phyloP scores from a whole-genome alignment of 2,113 vertebrate genomes.

The Irena cyanogastra region DNA sequence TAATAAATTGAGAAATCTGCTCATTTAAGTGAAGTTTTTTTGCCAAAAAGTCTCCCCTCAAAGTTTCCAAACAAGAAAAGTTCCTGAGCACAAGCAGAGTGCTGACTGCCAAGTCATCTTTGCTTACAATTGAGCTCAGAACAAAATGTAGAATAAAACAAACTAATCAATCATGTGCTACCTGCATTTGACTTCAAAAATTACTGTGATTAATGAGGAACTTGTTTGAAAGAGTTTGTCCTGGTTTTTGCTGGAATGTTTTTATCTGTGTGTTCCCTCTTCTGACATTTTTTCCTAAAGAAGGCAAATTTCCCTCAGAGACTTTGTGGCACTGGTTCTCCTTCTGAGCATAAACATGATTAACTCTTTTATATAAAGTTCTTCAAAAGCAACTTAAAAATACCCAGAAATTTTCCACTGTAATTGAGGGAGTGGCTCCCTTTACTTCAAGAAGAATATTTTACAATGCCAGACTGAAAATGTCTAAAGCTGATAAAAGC shows the following conservation, averaged over 20 bases:
- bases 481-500: neutral
- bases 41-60: neutral
- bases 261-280: neutral
- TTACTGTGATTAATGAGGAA: neutral
- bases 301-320: neutral
- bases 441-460: neutral
- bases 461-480: neutral
- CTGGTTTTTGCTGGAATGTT: neutral
- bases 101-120: neutral
- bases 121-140: neutral
- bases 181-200: neutral
- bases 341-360: neutral
- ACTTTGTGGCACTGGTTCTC: neutral
- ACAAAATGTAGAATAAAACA: neutral
- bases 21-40: neutral
- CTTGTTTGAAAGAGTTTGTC: neutral
- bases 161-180: neutral
- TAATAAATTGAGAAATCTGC: neutral
- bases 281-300: neutral
- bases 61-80: neutral
- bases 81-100: neutral
- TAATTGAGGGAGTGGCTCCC: neutral
- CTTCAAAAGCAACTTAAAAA: neutral
- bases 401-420: neutral
- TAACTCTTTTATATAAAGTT: neutral